These are phyloP conservation scores for Gyps fulvus DNA, from an alignment of 2,113 vertebrate species.

Conservation along the genomic window DNA sequence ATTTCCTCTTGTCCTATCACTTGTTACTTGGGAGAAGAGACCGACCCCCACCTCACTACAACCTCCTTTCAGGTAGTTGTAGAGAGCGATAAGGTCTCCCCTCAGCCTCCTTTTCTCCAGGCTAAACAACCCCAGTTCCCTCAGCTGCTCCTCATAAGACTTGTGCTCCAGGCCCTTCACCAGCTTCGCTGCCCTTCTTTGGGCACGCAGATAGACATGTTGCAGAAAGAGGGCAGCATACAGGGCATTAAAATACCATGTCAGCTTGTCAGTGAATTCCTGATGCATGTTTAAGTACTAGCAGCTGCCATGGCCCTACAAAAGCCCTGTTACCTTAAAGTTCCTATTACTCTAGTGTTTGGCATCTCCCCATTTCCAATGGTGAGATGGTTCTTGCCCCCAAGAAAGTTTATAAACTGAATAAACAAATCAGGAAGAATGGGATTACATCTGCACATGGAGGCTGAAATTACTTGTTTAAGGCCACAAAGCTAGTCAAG, in stretches of 20 bases:
- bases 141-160: no score
- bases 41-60: accelerated
- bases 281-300: background rate
- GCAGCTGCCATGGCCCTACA: background rate
- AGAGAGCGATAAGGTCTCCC: no score
- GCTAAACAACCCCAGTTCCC: no score
- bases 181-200: no score
- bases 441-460: background rate
- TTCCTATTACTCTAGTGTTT: background rate
- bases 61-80: no score
- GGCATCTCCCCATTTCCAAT: background rate
- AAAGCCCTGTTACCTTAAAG: background rate
- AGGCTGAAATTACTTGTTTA: background rate
- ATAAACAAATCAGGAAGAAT: background rate
- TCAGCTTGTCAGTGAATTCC: conserved; percentile 9
- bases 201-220: background rate
- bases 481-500: background rate
- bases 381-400: background rate
- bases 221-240: conserved; percentile 10
- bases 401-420: background rate
- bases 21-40: no score
- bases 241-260: background rate
- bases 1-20: no score
- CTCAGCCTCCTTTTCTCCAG: no score
- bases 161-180: no score